These are phyloP conservation scores for Bos taurus DNA, from an alignment of 2,113 vertebrate genomes.

Conservation along the genomic window DNA sequence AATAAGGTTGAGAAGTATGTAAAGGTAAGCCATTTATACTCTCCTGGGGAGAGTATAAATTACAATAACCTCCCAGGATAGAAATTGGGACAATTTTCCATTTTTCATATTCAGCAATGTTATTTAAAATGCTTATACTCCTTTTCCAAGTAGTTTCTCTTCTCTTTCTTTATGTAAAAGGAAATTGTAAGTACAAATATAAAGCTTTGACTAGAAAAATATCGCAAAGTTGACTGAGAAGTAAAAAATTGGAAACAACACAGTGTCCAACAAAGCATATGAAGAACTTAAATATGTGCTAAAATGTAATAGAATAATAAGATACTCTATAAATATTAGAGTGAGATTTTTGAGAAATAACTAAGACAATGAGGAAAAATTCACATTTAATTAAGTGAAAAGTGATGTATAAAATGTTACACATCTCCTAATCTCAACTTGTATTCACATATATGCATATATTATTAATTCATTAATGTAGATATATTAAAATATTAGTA, in stretches of 20 bases:
- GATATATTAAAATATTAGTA: constrained; percentile 9
- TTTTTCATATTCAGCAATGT: neutral
- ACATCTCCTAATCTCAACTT: neutral
- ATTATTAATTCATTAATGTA: neutral
- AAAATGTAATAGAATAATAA: neutral
- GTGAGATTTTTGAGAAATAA: neutral
- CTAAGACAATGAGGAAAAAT: neutral
- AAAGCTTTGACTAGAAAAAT: neutral
- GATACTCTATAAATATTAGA: neutral
- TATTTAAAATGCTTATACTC: neutral
- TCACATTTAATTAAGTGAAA: neutral
- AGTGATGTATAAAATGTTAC: neutral
- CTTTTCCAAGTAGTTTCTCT: neutral
- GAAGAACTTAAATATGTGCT: neutral
- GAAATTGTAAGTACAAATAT: neutral
- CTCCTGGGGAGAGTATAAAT: neutral
- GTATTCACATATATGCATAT: neutral
- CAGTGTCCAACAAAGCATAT: neutral
- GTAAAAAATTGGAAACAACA: neutral
- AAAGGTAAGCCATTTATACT: neutral
- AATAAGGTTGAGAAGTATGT: neutral
- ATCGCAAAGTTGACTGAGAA: neutral
- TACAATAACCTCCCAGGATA: neutral
- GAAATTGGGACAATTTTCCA: neutral
- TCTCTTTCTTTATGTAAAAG: neutral